Percentiles rank a stretch among this genome's conserved stretches.
Evolutionary conservation across 2,797 vertebrate species (phyloP).

Genomic region (Gymnocypris eckloni): DNA sequence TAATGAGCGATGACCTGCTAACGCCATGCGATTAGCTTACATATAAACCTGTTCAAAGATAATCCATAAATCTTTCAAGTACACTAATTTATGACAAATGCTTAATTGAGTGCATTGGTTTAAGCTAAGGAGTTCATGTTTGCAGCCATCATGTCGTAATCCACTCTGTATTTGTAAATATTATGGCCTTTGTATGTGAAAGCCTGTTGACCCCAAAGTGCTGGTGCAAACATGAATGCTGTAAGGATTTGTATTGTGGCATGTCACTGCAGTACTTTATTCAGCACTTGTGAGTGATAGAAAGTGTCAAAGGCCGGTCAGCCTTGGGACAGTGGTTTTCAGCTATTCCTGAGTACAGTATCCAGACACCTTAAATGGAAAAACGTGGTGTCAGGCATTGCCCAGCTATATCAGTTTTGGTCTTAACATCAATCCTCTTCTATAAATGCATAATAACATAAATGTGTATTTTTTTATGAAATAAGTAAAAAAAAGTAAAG

Average conservation of each 20-base stretch:
- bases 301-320: constrained; percentile 26
- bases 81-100: constrained; percentile 32
- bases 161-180: constrained; percentile 38
- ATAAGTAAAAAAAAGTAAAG: background rate
- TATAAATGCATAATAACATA: background rate
- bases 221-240: constrained; percentile 10
- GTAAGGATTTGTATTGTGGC: constrained; percentile 6
- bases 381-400: background rate
- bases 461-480: background rate
- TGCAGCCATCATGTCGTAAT: constrained; percentile 8
- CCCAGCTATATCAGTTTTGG: background rate
- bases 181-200: constrained; percentile 14
- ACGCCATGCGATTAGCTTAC: constrained; percentile 13
- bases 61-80: constrained; percentile 39
- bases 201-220: background rate
- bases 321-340: constrained; percentile 8
- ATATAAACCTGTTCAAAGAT: constrained; percentile 27
- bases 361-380: constrained; percentile 2
- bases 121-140: constrained; percentile 23
- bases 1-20: constrained; percentile 49
- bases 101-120: constrained; percentile 28
- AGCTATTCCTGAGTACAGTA: background rate
- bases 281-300: constrained; percentile 36
- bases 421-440: background rate
- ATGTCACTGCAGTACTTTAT: constrained; percentile 29